Base-by-base conservation (phyloP, 2,797 vertebrate genomes). In the Heteromormyrus szaboi region DNA sequence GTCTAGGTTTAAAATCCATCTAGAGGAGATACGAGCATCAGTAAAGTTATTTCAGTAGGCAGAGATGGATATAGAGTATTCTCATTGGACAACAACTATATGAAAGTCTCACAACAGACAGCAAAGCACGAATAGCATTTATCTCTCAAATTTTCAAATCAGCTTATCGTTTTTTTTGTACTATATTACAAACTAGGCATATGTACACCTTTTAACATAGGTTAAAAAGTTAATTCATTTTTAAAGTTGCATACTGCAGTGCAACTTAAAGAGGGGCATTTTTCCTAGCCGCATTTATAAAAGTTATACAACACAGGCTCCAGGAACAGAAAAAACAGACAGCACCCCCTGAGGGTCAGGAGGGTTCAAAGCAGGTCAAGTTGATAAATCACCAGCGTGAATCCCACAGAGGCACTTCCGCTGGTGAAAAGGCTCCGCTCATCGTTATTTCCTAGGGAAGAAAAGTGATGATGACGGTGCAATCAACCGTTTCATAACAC, bases 401-500 rank as follows among this genome's bases (percentile, higher is more conserved):
- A 44, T 89, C 88, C 84, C 68, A 46, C 9, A 48, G 86, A 33
- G 53, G 25, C 8, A 11, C 33, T 85, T 87, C 56, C 11, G 50
- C 81, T 68, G 44, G 5, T 37, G 17, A 65, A 76, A 50, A 22
- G 54, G 51, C 56, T 59, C 46, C 9, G 2, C 17, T 5, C 33
- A 9, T 51, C n/a, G 19, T 87, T 51, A 41, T 68, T 62, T 84
- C 81, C 51, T 44, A 37, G 44, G 4, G 56, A 85, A 76, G 25
- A 14, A 81, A 72, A 83, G 53, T 50, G 6, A 89, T 87, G 91
- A 62, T 56, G 79, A 33, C 46, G 88, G n/a, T 59, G 84, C 41
- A 87, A 90, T 86, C 68, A 89, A 19, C 87, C 68, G 87, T 83
- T 88, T 87, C 33, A 86, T 88, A 76, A 51, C 86, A 50, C 87